Evolutionary conservation across 2,888 invertebrate genomes (phyloP).

Genomic region (Acronicta aceris): DNA sequence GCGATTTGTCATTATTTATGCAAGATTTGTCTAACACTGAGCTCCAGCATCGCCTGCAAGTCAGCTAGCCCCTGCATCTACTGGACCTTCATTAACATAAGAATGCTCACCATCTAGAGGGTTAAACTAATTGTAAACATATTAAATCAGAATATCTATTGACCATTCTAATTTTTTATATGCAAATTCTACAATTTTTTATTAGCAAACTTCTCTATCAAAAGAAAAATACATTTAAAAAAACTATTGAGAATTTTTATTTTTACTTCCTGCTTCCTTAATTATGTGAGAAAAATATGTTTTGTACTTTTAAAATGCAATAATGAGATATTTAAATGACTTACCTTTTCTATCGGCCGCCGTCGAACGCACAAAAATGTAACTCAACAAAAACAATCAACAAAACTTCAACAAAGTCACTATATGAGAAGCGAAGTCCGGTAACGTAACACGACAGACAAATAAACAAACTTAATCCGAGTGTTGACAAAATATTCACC

Average conservation of each 20-base stretch:
- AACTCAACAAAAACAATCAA: constrained; percentile 79
- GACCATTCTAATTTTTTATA: constrained; percentile 41
- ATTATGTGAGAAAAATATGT: constrained; percentile 36
- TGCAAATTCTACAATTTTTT: constrained; percentile 38
- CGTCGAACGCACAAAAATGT: constrained; percentile 62
- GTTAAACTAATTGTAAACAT: constrained; percentile 70
- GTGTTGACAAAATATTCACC: constrained; percentile 70
- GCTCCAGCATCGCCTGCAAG: constrained; percentile 72
- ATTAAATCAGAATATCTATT: constrained; percentile 53
- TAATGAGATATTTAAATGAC: constrained; percentile 44
- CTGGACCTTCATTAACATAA: constrained; percentile 74
- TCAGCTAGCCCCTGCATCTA: constrained; percentile 72
- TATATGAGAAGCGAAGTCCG: constrained; percentile 76
- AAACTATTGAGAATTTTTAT: constrained; percentile 18
- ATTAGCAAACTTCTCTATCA: constrained; percentile 19
- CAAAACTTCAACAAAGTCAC: constrained; percentile 84
- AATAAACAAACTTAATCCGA: constrained; percentile 70
- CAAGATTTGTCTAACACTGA: constrained; percentile 77
- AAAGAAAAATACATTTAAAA: constrained; percentile 9
- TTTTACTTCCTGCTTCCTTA: constrained; percentile 46
- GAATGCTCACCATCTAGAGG: constrained; percentile 70
- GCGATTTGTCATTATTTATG: constrained; percentile 80
- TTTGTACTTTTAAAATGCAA: constrained; percentile 21
- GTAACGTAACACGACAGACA: constrained; percentile 65
- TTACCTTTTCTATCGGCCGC: constrained; percentile 72